phyloP scores from a whole-genome alignment of 2,888 invertebrate species.

The Xanthorhoe spadicearia region DNA sequence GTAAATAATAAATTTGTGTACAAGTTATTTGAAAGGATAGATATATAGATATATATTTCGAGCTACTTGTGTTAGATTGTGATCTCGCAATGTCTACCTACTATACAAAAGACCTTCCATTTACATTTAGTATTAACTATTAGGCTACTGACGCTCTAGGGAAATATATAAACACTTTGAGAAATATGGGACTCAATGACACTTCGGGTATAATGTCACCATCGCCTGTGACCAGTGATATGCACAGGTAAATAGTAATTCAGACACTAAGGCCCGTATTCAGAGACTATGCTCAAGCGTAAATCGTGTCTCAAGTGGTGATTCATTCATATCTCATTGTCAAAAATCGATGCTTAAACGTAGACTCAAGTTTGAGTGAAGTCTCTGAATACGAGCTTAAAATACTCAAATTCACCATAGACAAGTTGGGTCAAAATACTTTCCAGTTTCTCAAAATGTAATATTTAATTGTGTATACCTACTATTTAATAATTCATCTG shows the following conservation, averaged over 20 bases:
- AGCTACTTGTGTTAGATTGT: background rate
- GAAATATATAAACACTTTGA: slow-evolving; percentile 1
- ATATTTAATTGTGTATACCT: background rate
- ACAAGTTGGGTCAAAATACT: background rate
- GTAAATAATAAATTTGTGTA: background rate
- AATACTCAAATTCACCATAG: background rate
- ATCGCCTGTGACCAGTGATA: too few species aligned
- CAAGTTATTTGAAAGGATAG: background rate
- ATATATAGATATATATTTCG: background rate
- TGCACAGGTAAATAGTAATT: too few species aligned
- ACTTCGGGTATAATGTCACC: too few species aligned
- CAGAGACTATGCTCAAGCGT: too few species aligned
- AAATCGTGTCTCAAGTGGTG: too few species aligned
- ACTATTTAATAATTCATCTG: background rate
- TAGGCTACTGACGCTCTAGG: slow-evolving; percentile 14
- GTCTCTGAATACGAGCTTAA: background rate
- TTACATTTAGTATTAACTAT: slow-evolving; percentile 16
- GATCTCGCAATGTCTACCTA: slow-evolving; percentile 7
- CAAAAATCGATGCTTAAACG: too few species aligned
- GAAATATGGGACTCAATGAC: background rate
- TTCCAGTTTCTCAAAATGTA: background rate
- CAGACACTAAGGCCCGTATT: too few species aligned
- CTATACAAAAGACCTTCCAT: slow-evolving; percentile 18
- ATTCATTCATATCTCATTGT: too few species aligned
- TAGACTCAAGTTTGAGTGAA: too few species aligned